A percentile compares a stretch with the other conserved stretches of the same genome.
phyloP scores from a whole-genome alignment of 2,888 invertebrate genomes.

The Drosophila mettleri region DNA sequence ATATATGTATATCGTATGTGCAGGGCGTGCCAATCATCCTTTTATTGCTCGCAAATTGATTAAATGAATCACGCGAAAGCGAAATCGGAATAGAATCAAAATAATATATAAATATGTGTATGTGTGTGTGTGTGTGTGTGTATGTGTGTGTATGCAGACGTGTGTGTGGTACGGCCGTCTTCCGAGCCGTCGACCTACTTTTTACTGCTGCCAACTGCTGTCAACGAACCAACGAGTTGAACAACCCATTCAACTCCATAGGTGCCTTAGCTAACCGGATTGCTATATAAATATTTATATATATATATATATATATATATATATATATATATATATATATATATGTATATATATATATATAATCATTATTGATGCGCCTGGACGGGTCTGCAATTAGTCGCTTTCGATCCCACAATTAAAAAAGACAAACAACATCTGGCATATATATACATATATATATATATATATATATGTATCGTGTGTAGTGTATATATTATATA shows the following conservation, averaged over 20 bases:
- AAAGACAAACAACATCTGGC: constrained; percentile 26
- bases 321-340: background rate
- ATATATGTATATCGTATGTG: background rate
- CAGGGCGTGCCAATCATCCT: constrained; percentile 41
- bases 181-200: constrained; percentile 42
- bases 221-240: constrained; percentile 14
- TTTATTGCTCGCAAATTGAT: constrained; percentile 66
- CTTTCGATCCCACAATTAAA: constrained; percentile 38
- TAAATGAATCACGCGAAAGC: constrained; percentile 55
- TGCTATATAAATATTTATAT: background rate
- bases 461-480: too few species aligned
- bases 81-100: constrained; percentile 30
- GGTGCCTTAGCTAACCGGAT: constrained; percentile 13
- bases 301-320: background rate
- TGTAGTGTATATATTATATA: background rate
- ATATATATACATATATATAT: too few species aligned
- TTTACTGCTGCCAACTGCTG: background rate
- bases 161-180: background rate
- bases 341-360: background rate
- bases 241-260: constrained; percentile 9
- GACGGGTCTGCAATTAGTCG: constrained; percentile 27
- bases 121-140: background rate
- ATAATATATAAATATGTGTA: constrained; percentile 18
- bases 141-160: background rate
- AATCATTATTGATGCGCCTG: constrained; percentile 6